phyloP scores from a whole-genome alignment of 2,113 vertebrate genomes.

The Phocoena sinus region DNA sequence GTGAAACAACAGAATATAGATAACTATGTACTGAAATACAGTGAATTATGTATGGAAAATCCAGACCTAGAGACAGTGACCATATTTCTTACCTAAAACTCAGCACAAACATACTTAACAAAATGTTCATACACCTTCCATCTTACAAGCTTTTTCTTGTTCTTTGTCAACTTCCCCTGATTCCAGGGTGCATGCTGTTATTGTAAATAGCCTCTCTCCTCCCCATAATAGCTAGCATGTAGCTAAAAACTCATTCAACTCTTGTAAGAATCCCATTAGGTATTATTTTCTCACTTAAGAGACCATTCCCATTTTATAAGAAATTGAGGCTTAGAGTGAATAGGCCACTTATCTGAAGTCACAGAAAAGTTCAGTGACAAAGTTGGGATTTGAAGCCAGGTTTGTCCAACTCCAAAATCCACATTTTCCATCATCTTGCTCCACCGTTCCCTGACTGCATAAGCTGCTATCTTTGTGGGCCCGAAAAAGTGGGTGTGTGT shows the following conservation, averaged over 20 bases:
- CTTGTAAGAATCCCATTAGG: neutral
- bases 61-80: neutral
- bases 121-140: neutral
- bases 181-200: neutral
- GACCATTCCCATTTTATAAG: neutral
- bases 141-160: neutral
- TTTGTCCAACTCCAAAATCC: neutral
- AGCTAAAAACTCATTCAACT: neutral
- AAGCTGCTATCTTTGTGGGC: neutral
- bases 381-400: neutral
- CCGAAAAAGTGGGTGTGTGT: accelerated
- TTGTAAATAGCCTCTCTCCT: neutral
- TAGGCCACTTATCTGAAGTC: neutral
- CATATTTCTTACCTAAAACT: neutral
- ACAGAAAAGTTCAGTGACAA: neutral
- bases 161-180: neutral
- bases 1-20: neutral
- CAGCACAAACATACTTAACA: neutral
- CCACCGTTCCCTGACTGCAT: neutral
- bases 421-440: neutral
- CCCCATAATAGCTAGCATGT: neutral
- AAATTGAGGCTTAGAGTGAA: neutral
- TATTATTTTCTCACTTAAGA: neutral
- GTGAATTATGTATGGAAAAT: neutral
- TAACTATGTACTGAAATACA: neutral